A percentile compares a stretch with the other conserved stretches of the same genome.
Conservation (phyloP, 35 echinoderm and acorn worm species). For the Strongylocentrotus purpuratus region DNA sequence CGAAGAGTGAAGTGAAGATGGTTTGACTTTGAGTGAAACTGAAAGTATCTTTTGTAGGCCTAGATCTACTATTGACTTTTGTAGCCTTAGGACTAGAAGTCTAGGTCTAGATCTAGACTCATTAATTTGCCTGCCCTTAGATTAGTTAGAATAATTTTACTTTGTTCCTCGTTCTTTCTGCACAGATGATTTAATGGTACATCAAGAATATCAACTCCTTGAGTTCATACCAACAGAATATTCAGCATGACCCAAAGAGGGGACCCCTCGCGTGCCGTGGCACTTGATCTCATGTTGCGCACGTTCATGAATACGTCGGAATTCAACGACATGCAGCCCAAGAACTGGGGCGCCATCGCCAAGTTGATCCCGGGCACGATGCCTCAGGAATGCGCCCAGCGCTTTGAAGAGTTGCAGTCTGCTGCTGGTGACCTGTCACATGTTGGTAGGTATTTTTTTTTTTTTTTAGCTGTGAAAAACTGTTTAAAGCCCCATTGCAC, state of each 20-base stretch:
- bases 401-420: constrained; percentile 86
- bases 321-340: constrained; percentile 94
- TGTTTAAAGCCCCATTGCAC: not conserved
- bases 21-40: too few relatives aligned
- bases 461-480: not conserved
- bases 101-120: too few relatives aligned
- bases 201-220: not conserved
- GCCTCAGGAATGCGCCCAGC: constrained; percentile 81
- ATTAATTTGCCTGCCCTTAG: not conserved
- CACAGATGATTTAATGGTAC: not conserved
- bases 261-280: constrained; percentile 79
- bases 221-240: too few relatives aligned
- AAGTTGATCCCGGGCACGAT: constrained; percentile 88
- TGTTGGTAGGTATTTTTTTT: constrained; percentile 52
- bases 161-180: not conserved
- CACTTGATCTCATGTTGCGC: constrained; percentile 85
- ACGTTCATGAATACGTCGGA: constrained; percentile 95
- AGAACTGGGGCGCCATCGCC: constrained; percentile 96
- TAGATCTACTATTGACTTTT: too few relatives aligned
- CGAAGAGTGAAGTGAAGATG: too few relatives aligned
- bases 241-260: constrained; percentile 72
- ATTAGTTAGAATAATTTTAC: not conserved
- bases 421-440: constrained; percentile 71
- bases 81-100: too few relatives aligned
- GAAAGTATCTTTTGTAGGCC: too few relatives aligned